These are phyloP conservation scores for Stenodema calcarata DNA, from an alignment of 2,888 invertebrate species.

Conservation along the genomic window DNA sequence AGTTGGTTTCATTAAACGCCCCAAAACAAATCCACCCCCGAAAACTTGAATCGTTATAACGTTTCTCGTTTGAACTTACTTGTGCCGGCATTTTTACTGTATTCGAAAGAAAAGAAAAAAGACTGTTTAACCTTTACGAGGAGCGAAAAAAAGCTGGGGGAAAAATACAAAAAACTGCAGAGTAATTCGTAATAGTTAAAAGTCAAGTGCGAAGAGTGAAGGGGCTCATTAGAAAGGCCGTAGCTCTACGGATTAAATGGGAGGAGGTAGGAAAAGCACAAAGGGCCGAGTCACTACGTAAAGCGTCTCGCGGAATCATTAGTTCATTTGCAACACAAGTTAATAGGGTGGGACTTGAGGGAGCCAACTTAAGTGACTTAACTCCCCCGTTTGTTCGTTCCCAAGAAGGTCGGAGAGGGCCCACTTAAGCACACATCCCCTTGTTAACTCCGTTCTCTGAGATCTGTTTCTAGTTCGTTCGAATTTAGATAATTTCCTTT, in stretches of 20 bases:
- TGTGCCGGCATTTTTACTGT: background rate
- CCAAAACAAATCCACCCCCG: background rate
- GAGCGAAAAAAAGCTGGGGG: too few species aligned
- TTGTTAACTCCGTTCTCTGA: background rate
- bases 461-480: background rate
- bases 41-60: background rate
- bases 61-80: background rate
- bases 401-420: background rate
- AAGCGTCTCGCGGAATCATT: background rate
- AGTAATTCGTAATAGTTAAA: background rate
- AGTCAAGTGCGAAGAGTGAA: background rate
- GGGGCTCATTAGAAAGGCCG: background rate
- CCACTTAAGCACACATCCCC: background rate
- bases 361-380: background rate
- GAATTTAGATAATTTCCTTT: background rate
- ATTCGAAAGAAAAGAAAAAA: background rate
- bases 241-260: background rate
- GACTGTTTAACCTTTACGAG: too few species aligned
- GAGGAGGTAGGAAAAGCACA: background rate
- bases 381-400: background rate
- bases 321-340: constrained; percentile 2
- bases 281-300: background rate
- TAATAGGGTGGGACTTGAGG: background rate
- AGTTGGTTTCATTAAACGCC: background rate
- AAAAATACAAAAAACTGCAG: too few species aligned